Conservation (phyloP, 2,888 invertebrate genomes). For the Agrenia bidenticulata region DNA sequence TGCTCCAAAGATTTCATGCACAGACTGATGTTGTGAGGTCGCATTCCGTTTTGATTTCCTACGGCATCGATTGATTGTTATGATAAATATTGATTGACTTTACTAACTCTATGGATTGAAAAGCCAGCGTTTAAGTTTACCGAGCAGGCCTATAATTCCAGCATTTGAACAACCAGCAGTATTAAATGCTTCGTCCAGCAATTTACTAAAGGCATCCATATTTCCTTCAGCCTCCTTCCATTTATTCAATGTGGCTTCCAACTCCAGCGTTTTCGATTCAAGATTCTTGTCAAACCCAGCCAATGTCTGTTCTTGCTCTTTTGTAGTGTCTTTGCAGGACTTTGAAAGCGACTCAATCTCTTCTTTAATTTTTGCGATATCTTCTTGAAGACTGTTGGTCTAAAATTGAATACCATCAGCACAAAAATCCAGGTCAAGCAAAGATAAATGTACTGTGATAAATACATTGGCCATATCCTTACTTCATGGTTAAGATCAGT, state of each 20-base stretch:
- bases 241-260: constrained; percentile 26
- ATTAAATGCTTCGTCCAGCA: constrained; percentile 33
- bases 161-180: constrained; percentile 33
- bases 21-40: constrained; percentile 41
- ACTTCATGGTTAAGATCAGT: constrained; percentile 43
- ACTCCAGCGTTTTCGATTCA: constrained; percentile 22
- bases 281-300: constrained; percentile 22
- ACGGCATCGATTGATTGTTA: neutral
- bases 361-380: constrained; percentile 30
- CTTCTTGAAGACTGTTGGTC: constrained; percentile 33
- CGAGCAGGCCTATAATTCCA: constrained; percentile 34
- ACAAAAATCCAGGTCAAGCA: neutral
- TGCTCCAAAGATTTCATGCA: constrained; percentile 46
- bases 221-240: constrained; percentile 25
- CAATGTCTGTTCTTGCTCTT: constrained; percentile 21
- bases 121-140: constrained; percentile 11
- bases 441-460: neutral
- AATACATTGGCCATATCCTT: no score
- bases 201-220: constrained; percentile 32
- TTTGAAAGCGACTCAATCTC: constrained; percentile 40
- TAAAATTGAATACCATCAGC: constrained; percentile 20
- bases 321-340: constrained; percentile 16
- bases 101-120: constrained; percentile 6
- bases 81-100: neutral
- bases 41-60: constrained; percentile 46